Base-by-base conservation (phyloP, 2,797 vertebrate species). In the Petrocephalus sullivani region DNA sequence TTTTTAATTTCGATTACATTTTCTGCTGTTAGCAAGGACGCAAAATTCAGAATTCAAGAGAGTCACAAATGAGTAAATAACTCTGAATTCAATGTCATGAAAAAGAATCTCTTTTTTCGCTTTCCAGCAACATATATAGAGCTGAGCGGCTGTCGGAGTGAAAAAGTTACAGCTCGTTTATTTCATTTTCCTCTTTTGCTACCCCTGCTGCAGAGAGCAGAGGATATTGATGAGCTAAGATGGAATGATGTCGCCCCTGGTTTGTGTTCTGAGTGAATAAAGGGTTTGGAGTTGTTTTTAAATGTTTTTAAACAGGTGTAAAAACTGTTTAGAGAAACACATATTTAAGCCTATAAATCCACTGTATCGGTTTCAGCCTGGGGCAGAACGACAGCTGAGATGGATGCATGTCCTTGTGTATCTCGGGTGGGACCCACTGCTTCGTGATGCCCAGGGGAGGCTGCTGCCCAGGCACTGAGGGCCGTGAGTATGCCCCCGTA, bases 271-370 rank as follows among this genome's bases (percentile, higher is more conserved):
- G 51, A 84, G 10, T 84, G n/a, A 53, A 84, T 56, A 84, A 19
- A 84, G 28, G 28, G 28, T 71, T 71, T 71, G 64, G 5, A 84
- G 54, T 84, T 56, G 21, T 53, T 19, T 37, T 19, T 81, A 81
- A 49, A 16, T 7, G 3, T 54, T 28, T 81, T 82, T 82, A 46
- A 82, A 82, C 78, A 10, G 78, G 78, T 46, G 28, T 51, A 82
- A 82, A 46, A 51, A n/a, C 87, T 88, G 86, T 54, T 75, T 83
- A 54, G 51, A 88, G 60, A 87, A 33, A 82, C 67, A 64, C 85
- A 56, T 88, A 87, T 88, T 85, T 33, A 83, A 89, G 10, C 60
- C 85, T 89, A 89, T 90, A 87, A 90, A 90, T 90, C 88, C 49
- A 57, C 23, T 67, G 9, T 82, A 14, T 61, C 33, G 51, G 85